Evolutionary conservation across 1,140 invertebrate genomes (phyloP).

Genomic region (Ectropis grisescens): DNA sequence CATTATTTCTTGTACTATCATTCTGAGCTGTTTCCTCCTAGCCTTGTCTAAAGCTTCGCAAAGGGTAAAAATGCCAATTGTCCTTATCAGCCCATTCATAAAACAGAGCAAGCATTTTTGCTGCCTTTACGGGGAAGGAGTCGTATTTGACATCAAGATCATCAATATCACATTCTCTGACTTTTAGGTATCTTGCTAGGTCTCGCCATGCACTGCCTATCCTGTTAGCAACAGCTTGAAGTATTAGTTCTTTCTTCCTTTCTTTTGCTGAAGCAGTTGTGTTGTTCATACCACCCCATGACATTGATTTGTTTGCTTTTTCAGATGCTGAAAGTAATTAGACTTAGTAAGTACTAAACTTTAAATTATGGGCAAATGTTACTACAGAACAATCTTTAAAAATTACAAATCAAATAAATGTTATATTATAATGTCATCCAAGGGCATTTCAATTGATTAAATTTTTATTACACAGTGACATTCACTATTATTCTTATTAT

Average conservation of each 20-base stretch:
- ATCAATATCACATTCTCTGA: constrained; percentile 68
- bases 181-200: constrained; percentile 63
- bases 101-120: constrained; percentile 29
- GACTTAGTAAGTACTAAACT: too few relatives aligned
- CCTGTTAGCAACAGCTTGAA: constrained; percentile 42
- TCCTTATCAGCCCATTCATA: constrained; percentile 36
- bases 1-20: constrained; percentile 34
- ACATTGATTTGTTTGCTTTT: too few relatives aligned
- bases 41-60: constrained; percentile 45
- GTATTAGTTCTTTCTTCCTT: constrained; percentile 35
- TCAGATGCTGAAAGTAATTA: too few relatives aligned
- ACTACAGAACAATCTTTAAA: too few relatives aligned
- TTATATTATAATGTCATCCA: too few relatives aligned
- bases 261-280: too few relatives aligned
- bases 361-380: too few relatives aligned
- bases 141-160: constrained; percentile 46
- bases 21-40: constrained; percentile 39
- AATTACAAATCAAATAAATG: too few relatives aligned
- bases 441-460: too few relatives aligned
- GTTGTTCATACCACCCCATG: too few relatives aligned
- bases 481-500: too few relatives aligned
- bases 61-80: constrained; percentile 44
- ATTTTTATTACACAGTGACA: too few relatives aligned
- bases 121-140: constrained; percentile 21
- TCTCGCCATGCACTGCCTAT: constrained; percentile 70